Conservation (phyloP, 2,113 vertebrate species). For the Epinephelus cyanopodus region DNA sequence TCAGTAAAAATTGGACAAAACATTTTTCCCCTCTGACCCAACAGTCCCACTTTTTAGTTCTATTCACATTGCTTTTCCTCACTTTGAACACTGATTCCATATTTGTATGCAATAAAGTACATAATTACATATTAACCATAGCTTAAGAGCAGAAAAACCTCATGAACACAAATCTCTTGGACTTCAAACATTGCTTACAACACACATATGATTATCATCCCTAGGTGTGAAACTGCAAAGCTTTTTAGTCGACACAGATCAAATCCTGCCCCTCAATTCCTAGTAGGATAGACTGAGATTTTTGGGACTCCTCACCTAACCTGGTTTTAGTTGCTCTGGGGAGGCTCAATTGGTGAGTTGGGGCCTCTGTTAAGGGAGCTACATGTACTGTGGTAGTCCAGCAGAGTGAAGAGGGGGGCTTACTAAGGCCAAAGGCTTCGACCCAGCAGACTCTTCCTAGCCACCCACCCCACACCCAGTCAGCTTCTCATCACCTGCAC, state of each 20-base stretch:
- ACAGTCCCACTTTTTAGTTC: constrained; percentile 37
- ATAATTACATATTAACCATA: constrained; percentile 69
- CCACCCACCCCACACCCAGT: neutral
- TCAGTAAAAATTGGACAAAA: constrained; percentile 62
- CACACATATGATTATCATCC: constrained; percentile 62
- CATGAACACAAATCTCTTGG: constrained; percentile 47
- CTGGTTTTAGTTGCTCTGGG: constrained; percentile 41
- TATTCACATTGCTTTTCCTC: constrained; percentile 68
- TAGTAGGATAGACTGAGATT: neutral
- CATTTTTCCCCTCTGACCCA: constrained; percentile 22
- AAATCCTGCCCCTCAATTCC: constrained; percentile 9
- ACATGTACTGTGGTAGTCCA: constrained; percentile 28
- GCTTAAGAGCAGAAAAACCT: constrained; percentile 53
- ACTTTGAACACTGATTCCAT: constrained; percentile 70
- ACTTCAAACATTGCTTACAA: constrained; percentile 64
- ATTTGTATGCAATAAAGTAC: constrained; percentile 65
- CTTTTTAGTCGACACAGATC: constrained; percentile 34
- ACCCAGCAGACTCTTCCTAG: constrained; percentile 26
- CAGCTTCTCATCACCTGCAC: constrained; percentile 3
- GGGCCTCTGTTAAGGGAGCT: constrained; percentile 28
- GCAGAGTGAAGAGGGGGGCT: constrained; percentile 23
- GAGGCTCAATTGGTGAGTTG: constrained; percentile 10
- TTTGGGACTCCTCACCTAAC: constrained; percentile 36
- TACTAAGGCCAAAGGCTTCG: constrained; percentile 23
- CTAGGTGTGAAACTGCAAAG: constrained; percentile 38